Conservation (phyloP, 2,888 invertebrate species). For the Phengaris alcon region DNA sequence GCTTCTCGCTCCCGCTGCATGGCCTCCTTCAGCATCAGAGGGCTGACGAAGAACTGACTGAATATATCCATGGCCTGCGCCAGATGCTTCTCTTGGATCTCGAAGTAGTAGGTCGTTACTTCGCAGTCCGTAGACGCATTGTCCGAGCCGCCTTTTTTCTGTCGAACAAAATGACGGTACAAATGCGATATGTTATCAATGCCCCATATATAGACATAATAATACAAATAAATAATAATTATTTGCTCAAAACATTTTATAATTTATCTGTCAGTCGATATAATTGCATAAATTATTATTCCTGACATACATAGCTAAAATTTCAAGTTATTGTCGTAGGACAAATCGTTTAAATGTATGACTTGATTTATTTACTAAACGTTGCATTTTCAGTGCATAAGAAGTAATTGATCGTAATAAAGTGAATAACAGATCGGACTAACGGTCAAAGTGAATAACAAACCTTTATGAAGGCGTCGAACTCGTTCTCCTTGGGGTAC, state of each 20-base stretch:
- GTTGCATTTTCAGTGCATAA: background rate
- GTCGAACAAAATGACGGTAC: slow-evolving; percentile 31
- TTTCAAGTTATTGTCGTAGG: no score
- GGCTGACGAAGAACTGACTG: slow-evolving; percentile 92
- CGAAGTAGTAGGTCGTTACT: slow-evolving; percentile 92
- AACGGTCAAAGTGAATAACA: background rate
- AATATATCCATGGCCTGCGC: slow-evolving; percentile 89
- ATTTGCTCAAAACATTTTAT: no score
- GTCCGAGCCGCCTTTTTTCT: slow-evolving; percentile 90
- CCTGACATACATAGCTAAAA: no score
- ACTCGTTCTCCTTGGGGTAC: slow-evolving; percentile 91
- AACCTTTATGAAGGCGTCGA: slow-evolving; percentile 87
- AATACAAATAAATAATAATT: no score
- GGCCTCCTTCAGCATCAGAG: slow-evolving; percentile 90
- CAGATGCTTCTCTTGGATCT: slow-evolving; percentile 89
- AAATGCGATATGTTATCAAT: no score
- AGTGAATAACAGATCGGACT: background rate
- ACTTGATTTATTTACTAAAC: no score
- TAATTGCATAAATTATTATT: no score
- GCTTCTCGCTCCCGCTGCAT: slow-evolving; percentile 93
- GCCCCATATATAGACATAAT: no score
- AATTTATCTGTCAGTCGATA: no score
- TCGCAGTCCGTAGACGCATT: slow-evolving; percentile 94
- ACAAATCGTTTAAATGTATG: no score
- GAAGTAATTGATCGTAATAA: no score